Conservation (phyloP, 2,888 invertebrate genomes). For the Drosophila multiciliata region DNA sequence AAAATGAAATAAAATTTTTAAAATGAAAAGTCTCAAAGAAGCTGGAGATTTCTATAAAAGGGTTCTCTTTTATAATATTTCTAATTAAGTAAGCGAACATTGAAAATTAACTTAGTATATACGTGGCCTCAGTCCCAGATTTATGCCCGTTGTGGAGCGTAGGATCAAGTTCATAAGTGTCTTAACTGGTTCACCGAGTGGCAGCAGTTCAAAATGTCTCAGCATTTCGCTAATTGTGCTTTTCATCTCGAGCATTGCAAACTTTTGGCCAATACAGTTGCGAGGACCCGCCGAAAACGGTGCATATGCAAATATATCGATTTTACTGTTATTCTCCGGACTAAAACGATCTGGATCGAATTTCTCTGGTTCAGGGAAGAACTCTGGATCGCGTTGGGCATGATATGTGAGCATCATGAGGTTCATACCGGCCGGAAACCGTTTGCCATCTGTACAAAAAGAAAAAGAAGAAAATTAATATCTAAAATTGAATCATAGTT, state of each 20-base stretch:
- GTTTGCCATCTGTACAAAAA: conserved; percentile 71
- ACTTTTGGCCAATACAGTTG: conserved; percentile 84
- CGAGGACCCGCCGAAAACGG: conserved; percentile 84
- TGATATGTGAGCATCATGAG: conserved; percentile 72
- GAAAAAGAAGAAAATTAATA: background rate
- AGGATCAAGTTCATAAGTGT: conserved; percentile 73
- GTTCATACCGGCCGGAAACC: conserved; percentile 71
- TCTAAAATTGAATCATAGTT: accelerated
- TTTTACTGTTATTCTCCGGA: conserved; percentile 70
- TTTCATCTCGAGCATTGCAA: conserved; percentile 83
- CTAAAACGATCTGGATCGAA: conserved; percentile 82
- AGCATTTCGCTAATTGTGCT: conserved; percentile 78
- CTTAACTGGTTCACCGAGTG: conserved; percentile 72
- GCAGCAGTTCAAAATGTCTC: conserved; percentile 77
- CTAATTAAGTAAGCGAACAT: background rate
- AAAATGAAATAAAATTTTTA: background rate
- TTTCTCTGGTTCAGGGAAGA: conserved; percentile 77
- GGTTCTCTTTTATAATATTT: background rate
- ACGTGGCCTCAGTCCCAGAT: conserved; percentile 75
- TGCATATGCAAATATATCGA: conserved; percentile 82
- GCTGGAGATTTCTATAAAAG: background rate
- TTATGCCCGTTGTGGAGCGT: conserved; percentile 75
- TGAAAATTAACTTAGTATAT: conserved; percentile 36
- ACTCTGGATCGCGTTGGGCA: conserved; percentile 76
- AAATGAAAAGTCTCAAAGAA: background rate